phyloP scores from a whole-genome alignment of 2,797 vertebrate species.

The Micrastur ruficollis region DNA sequence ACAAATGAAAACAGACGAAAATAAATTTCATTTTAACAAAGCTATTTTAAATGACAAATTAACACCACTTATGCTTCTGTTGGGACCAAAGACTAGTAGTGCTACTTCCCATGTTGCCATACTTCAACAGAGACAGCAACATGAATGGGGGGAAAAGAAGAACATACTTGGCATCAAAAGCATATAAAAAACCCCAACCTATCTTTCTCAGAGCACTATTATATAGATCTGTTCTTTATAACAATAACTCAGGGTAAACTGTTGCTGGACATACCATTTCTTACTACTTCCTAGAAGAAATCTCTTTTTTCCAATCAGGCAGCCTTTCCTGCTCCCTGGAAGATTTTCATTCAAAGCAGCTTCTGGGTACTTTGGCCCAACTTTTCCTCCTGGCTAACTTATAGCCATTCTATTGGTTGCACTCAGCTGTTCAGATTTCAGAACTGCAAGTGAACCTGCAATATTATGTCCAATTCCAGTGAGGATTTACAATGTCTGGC shows the following conservation, averaged over 20 bases:
- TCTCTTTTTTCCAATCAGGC: neutral
- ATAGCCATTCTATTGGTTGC: neutral
- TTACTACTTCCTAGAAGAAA: neutral
- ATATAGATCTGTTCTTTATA: neutral
- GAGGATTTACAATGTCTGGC: neutral
- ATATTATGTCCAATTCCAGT: neutral
- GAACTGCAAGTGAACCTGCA: neutral
- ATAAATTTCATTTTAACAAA: slow-evolving; percentile 7
- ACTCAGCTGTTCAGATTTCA: neutral
- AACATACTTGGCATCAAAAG: neutral
- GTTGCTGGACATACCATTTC: neutral
- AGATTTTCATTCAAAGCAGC: neutral
- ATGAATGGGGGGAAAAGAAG: neutral
- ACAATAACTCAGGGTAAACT: neutral
- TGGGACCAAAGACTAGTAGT: neutral
- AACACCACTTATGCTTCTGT: neutral
- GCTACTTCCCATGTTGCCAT: neutral
- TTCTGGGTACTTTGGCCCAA: neutral
- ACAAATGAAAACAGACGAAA: slow-evolving; percentile 13
- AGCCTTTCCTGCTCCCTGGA: neutral
- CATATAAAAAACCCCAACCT: neutral
- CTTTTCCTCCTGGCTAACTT: neutral
- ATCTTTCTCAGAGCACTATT: neutral
- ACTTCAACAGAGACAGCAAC: neutral
- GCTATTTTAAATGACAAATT: slow-evolving; percentile 11